Evolutionary conservation across 2,113 vertebrate genomes (phyloP).

Genomic region (Saccopteryx leptura): DNA sequence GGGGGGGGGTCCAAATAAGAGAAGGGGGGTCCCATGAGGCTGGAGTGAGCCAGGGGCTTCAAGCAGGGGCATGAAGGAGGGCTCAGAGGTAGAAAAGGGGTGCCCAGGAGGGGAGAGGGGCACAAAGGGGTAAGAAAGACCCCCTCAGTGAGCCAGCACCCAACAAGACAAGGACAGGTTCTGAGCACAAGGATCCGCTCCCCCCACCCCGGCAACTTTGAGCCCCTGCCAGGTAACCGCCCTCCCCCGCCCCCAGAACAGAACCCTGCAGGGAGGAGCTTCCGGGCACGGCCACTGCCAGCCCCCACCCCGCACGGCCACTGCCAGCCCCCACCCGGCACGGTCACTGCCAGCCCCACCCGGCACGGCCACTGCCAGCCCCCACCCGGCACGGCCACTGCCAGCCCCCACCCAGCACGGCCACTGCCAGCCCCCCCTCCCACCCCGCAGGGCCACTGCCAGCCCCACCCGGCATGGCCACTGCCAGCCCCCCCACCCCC

Average conservation of each 20-base stretch:
- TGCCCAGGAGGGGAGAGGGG: background rate
- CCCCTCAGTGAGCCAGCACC: accelerated
- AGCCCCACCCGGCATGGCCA: too few relatives aligned
- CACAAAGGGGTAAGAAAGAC: accelerated
- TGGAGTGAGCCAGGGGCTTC: background rate
- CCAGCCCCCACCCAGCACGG: too few relatives aligned
- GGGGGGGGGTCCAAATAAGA: too few relatives aligned
- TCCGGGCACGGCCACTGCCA: slow-evolving; percentile 47
- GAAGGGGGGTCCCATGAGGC: background rate
- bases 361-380: too few relatives aligned
- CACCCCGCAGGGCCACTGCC: too few relatives aligned
- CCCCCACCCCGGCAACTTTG: background rate
- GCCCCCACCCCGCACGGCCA: background rate
- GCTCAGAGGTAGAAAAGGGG: accelerated
- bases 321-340: too few relatives aligned
- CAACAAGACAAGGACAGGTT: background rate
- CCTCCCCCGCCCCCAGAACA: background rate
- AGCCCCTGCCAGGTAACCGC: background rate
- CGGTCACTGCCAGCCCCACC: too few relatives aligned
- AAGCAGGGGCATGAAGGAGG: accelerated
- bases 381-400: too few relatives aligned
- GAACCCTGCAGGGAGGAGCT: background rate
- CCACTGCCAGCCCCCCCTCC: too few relatives aligned
- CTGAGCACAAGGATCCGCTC: too few relatives aligned
- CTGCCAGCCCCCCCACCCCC: too few relatives aligned